Conservation (phyloP, 2,797 vertebrate species). For the Poecilia gillii region DNA sequence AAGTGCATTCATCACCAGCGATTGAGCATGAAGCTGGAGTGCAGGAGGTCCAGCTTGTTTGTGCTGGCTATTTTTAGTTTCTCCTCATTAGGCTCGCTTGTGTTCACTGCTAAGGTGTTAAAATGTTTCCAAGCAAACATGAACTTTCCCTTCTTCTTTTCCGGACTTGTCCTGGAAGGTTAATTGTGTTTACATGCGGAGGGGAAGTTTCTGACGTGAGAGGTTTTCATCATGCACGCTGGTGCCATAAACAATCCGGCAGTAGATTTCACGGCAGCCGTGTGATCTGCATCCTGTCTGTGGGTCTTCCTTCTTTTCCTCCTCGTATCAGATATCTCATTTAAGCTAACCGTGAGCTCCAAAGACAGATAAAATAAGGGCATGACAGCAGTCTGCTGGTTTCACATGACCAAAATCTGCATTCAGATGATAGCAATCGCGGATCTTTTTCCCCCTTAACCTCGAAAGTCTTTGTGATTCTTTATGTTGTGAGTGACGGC, state of each 20-base stretch:
- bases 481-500: conserved; percentile 30
- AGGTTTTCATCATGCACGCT: conserved; percentile 31
- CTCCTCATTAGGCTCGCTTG: conserved; percentile 33
- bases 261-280: conserved; percentile 15
- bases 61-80: conserved; percentile 58
- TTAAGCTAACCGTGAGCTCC: not conserved
- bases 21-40: conserved; percentile 6
- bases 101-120: conserved; percentile 30
- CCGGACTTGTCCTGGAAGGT: conserved; percentile 30
- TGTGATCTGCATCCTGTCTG: conserved; percentile 23
- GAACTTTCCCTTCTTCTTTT: conserved; percentile 67
- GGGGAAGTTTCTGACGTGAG: conserved; percentile 51
- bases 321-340: conserved; percentile 24
- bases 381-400: conserved; percentile 22
- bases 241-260: conserved; percentile 17
- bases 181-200: conserved; percentile 57
- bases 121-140: conserved; percentile 61
- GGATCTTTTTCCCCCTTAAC: conserved; percentile 37
- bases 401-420: conserved; percentile 13
- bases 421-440: conserved; percentile 27
- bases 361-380: conserved; percentile 25
- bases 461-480: conserved; percentile 31
- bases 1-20: not conserved
- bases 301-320: conserved; percentile 25
- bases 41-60: conserved; percentile 3